Base-by-base conservation (phyloP, 2,888 invertebrate species). In the Bombylius discolor region DNA sequence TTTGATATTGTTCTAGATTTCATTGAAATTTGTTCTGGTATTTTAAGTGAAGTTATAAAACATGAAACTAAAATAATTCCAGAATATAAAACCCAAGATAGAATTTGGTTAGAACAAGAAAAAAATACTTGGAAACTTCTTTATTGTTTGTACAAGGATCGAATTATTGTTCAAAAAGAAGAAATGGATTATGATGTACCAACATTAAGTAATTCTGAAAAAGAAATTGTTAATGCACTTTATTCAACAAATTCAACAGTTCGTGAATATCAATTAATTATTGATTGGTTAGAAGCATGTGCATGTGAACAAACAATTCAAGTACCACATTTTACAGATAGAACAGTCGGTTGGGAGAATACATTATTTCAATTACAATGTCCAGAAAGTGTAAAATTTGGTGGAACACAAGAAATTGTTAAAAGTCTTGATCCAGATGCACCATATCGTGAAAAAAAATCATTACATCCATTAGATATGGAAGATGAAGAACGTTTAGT, bases 231-330 rank as follows among this genome's bases (percentile, higher is more conserved):
- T 13, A 64, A 66, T 23, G 70, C 70, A 62, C 74, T 68, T 59
- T 80, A 66, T 67, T 70, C 55, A 69, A 76, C 74, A 55, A 80
- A 81, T 64, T 71, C 79, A 0, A 80, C 79, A 57, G 64, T 82
- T 39, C 73, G 88, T 42, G 81, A 88, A 67, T 81, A 85, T 65
- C 90, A 96, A 71, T 70, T 94, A 51, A 83, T 96, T 47, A 85
- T 95, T 33, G 95, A 95, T 71, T 96, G 96, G 96, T 71, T 96
- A 53, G 96, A 96, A 72, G 81, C 83, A 46, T 88, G 86, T 69
- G 87, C 90, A 23, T 72, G 79, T 8, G 83, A 84, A 61, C 71
- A 74, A 5, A 66, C 70, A 34, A 73, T 62, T 62, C 72, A 80
- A 57, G 76, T 83, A 12, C 79, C 85, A 56, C 84, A 88, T 66